Evolutionary conservation across 1,140 invertebrate genomes (phyloP), one percentile per base, ranked within the genome.

Genomic region (Drosophila lacteicornis): DNA sequence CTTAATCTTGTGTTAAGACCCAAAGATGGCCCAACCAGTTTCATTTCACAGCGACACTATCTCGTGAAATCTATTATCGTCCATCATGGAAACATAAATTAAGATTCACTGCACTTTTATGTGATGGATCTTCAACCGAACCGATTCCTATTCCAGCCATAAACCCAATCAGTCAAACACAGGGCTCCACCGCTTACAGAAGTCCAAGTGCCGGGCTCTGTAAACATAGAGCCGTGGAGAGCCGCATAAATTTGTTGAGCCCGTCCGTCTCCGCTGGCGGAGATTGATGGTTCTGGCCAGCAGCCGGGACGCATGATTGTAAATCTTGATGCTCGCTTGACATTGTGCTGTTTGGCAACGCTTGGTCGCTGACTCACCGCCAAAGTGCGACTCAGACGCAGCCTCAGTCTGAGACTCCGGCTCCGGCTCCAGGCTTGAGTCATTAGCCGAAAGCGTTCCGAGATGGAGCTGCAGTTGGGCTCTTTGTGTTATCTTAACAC

Each of bases 241-340:
- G 56, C 38, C 80, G 80, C 67, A 71, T 73, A 73, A 79, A 88
- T 80, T 83, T 87, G 61, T 83, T 87, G 61, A 69, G 76, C 55
- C 50, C 40, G 53, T 30, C 51, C 12, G 38, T n/a, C 49, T n/a
- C 50, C 57, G 58, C 53, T 33, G 58, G 51, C 66, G 43, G 66
- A 87, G 84, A 87, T 87, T 87, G 84, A 87, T 87, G 84, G 51
- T 75, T 80, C 74, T 75, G 55, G 80, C 65, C 61, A 79, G 61
- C 80, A 79, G 85, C 80, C 67, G 75, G 17, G 82, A 68, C 75
- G 40, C 50, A 67, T 47, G 70, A 77, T 79, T 86, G 84, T 88
- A 88, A 80, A 88, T 87, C 84, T 88, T 62, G 67, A 65, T 67
- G 67, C 17, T 40, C 51, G 83, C 59, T 79, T 86, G 83, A 86